Conservation (phyloP, 2,797 vertebrate species). For the Falco rusticolus region DNA sequence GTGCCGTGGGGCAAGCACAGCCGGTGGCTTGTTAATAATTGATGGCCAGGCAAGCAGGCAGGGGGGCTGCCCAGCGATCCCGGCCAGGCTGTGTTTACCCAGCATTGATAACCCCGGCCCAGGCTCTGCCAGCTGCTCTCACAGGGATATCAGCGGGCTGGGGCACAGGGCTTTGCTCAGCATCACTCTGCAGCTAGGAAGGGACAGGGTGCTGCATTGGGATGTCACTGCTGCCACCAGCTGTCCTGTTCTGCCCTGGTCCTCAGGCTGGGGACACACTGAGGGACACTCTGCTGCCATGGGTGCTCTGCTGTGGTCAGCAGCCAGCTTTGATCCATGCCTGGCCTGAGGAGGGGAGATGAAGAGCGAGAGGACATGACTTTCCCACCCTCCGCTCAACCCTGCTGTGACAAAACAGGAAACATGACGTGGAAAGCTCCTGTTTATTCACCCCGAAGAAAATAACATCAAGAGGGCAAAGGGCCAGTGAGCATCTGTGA, state of each 20-base stretch:
- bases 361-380: background rate
- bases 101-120: background rate
- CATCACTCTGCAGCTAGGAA: background rate
- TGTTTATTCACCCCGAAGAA: slow-evolving; percentile 24
- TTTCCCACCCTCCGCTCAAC: background rate
- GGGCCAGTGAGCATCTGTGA: background rate
- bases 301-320: fast-evolving
- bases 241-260: background rate
- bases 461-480: background rate
- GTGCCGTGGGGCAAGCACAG: background rate
- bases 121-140: background rate
- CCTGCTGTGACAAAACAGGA: background rate
- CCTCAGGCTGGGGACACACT: fast-evolving
- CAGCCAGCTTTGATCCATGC: fast-evolving
- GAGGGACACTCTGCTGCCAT: background rate
- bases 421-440: background rate
- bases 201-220: fast-evolving
- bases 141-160: fast-evolving
- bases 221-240: background rate
- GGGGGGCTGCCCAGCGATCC: background rate
- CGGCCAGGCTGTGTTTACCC: slow-evolving; percentile 10
- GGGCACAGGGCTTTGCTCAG: background rate
- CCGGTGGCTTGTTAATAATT: background rate
- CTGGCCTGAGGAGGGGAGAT: background rate
- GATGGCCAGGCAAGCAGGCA: fast-evolving